These are phyloP conservation scores for Heteractis magnifica DNA, from an alignment of 92 coral and sea anemone genomes.

Conservation along the genomic window DNA sequence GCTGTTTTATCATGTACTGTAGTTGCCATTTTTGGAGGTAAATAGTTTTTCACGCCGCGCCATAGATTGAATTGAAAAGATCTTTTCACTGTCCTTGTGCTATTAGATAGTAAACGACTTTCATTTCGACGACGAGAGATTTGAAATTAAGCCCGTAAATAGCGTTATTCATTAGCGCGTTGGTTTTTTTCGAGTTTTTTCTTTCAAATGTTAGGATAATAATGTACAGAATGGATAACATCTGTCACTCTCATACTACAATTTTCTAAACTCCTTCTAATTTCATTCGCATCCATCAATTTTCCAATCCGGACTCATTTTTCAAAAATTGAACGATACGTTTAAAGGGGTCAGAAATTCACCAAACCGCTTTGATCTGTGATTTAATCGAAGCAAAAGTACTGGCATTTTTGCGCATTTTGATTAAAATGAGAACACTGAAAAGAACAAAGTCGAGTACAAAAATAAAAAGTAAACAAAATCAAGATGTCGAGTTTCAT, in stretches of 20 bases:
- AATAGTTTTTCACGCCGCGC: constrained; percentile 7
- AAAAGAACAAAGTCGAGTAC: constrained; percentile 28
- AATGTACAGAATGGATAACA: constrained; percentile 22
- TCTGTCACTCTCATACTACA: constrained; percentile 24
- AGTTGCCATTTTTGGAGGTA: constrained; percentile 29
- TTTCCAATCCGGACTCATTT: constrained; percentile 35
- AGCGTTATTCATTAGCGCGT: constrained; percentile 19
- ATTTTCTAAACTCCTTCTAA: constrained; percentile 33
- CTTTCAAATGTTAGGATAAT: constrained; percentile 25
- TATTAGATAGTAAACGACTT: neutral
- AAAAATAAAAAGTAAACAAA: constrained; percentile 34
- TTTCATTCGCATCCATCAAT: constrained; percentile 40
- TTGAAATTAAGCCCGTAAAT: constrained; percentile 1
- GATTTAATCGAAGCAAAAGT: constrained; percentile 12
- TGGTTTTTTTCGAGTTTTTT: constrained; percentile 12
- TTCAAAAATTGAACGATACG: constrained; percentile 29
- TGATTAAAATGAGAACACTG: neutral
- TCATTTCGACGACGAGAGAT: constrained; percentile 9
- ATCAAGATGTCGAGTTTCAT: constrained; percentile 29
- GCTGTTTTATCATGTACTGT: constrained; percentile 31
- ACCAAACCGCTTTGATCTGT: neutral
- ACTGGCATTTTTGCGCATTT: neutral
- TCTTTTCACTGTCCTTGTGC: constrained; percentile 5
- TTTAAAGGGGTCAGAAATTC: constrained; percentile 7
- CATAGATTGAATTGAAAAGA: constrained; percentile 11